Conservation (phyloP, 2,888 invertebrate species). For the Perithous albicinctus region DNA sequence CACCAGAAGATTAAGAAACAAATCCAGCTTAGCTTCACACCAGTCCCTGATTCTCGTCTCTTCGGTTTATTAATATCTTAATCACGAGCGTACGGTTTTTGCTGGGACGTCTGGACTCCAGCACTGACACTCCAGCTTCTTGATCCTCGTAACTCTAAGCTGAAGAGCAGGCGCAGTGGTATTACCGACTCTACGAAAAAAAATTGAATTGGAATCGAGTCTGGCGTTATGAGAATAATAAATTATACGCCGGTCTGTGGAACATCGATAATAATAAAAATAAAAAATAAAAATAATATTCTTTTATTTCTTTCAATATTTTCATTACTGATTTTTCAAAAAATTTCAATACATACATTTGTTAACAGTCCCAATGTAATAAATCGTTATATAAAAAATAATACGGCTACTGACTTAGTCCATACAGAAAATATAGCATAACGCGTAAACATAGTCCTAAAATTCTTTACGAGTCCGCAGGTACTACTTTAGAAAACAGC, state of each 20-base stretch:
- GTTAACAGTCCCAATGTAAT: too few species aligned
- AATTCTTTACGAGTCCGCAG: too few species aligned
- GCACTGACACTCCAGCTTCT: constrained; percentile 26
- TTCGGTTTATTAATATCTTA: constrained; percentile 72
- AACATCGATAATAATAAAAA: background rate
- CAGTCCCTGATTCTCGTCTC: constrained; percentile 56
- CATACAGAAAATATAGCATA: too few species aligned
- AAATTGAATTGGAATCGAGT: constrained; percentile 12
- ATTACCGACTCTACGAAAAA: constrained; percentile 14
- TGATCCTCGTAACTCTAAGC: constrained; percentile 23
- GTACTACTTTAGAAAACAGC: too few species aligned
- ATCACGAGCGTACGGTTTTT: constrained; percentile 68
- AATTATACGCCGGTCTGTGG: background rate
- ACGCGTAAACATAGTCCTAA: too few species aligned
- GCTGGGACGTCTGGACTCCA: constrained; percentile 67
- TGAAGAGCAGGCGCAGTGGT: constrained; percentile 31
- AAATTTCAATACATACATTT: too few species aligned
- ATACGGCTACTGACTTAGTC: too few species aligned
- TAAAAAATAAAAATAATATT: background rate
- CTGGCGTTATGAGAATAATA: background rate
- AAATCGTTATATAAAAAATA: too few species aligned
- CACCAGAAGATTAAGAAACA: constrained; percentile 66
- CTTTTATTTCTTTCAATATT: too few species aligned
- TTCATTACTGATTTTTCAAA: too few species aligned
- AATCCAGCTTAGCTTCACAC: constrained; percentile 54